phyloP scores from a whole-genome alignment of 2,888 invertebrate species.

The Gastrophysa polygoni region DNA sequence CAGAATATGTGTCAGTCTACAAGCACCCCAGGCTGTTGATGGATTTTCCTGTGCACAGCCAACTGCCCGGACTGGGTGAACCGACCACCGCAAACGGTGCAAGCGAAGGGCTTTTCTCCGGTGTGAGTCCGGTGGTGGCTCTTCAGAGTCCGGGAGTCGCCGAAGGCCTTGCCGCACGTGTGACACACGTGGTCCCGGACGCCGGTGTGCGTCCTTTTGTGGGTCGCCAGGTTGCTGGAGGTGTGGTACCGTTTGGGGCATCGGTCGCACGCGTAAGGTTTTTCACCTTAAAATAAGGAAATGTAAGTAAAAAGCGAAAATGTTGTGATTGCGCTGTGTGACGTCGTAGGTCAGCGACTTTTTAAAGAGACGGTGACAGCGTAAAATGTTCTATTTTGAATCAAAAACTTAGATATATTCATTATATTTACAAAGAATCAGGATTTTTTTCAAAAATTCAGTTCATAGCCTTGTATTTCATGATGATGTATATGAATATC shows the following conservation, averaged over 20 bases:
- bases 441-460: too few relatives aligned
- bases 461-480: too few relatives aligned
- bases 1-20: background rate
- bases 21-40: slow-evolving; percentile 23
- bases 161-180: slow-evolving; percentile 53
- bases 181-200: slow-evolving; percentile 50
- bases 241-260: slow-evolving; percentile 54
- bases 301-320: background rate
- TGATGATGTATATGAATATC: too few relatives aligned
- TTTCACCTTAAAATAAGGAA: too few relatives aligned
- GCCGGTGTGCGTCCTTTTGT: slow-evolving; percentile 52
- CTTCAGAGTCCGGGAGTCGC: slow-evolving; percentile 52
- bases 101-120: slow-evolving; percentile 54
- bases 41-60: slow-evolving; percentile 51
- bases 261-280: slow-evolving; percentile 51
- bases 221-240: slow-evolving; percentile 54
- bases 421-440: too few relatives aligned
- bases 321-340: too few relatives aligned
- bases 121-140: slow-evolving; percentile 53
- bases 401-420: too few relatives aligned
- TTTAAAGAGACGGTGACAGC: too few relatives aligned
- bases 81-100: slow-evolving; percentile 50
- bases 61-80: slow-evolving; percentile 54
- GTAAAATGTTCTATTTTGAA: too few relatives aligned
- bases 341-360: too few relatives aligned